Conservation (phyloP, 1,140 invertebrate species). For the Lepidurus couesii region DNA sequence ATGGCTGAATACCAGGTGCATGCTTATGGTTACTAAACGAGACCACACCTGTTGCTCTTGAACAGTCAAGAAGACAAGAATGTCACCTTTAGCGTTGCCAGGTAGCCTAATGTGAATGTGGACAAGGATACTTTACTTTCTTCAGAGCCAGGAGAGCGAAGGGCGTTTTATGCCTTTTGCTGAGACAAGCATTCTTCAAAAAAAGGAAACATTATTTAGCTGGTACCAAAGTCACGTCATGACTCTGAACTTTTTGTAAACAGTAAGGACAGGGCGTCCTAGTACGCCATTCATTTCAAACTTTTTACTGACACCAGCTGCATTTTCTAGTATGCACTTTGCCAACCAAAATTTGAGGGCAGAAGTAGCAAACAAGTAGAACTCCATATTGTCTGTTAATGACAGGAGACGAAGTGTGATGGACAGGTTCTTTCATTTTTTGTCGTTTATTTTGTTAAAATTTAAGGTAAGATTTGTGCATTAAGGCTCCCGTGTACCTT, state of each 20-base stretch:
- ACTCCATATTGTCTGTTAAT: not conserved
- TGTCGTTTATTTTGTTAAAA: not conserved
- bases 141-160: not conserved
- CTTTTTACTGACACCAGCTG: not conserved
- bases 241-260: not conserved
- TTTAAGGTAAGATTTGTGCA: too few species aligned
- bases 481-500: too few species aligned
- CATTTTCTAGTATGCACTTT: not conserved
- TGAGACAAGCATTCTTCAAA: not conserved
- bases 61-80: not conserved
- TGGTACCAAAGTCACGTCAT: not conserved
- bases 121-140: not conserved
- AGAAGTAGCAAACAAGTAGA: not conserved
- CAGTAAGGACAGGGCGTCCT: not conserved
- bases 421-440: not conserved
- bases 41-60: constrained; percentile 17
- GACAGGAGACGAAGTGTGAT: not conserved
- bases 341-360: not conserved
- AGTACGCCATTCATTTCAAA: not conserved
- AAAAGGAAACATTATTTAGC: not conserved
- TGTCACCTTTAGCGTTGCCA: constrained; percentile 13
- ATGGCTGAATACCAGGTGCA: constrained; percentile 14
- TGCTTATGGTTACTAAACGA: not conserved
- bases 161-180: constrained; percentile 15
- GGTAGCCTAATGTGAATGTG: not conserved